A percentile compares a stretch with the other conserved stretches of the same genome.
phyloP scores from a whole-genome alignment of 1,140 invertebrate species.

The Streblospio benedicti region DNA sequence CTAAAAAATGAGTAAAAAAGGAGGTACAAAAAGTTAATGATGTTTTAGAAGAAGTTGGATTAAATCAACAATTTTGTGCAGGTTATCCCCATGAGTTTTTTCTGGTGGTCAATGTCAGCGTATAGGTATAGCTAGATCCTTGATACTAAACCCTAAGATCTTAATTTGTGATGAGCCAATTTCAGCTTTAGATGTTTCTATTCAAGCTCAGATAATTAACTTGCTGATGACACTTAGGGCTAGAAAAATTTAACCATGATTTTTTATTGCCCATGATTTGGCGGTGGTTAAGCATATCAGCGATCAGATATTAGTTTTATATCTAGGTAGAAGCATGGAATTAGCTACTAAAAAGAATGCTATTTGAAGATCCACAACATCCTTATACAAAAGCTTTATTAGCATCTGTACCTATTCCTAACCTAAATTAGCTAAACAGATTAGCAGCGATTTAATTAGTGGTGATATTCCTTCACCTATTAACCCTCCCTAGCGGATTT shows the following conservation, averaged over 20 bases:
- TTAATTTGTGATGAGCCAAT: slow-evolving; percentile 23
- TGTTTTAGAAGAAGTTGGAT: too few species aligned
- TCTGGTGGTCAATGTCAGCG: too few species aligned
- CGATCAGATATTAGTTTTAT: slow-evolving; percentile 15
- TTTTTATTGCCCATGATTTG: slow-evolving; percentile 22
- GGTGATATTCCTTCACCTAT: too few species aligned
- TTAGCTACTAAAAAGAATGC: neutral
- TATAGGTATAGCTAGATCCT: too few species aligned
- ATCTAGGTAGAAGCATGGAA: slow-evolving; percentile 16
- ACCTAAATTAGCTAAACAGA: too few species aligned
- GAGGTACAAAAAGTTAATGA: too few species aligned
- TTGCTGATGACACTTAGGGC: slow-evolving; percentile 11
- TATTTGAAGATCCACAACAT: slow-evolving; percentile 19
- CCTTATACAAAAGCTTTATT: slow-evolving; percentile 21
- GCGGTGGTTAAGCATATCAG: slow-evolving; percentile 9
- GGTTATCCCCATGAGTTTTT: too few species aligned
- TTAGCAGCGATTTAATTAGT: too few species aligned
- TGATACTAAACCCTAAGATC: too few species aligned
- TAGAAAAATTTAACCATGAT: slow-evolving; percentile 13
- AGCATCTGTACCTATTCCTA: slow-evolving; percentile 14
- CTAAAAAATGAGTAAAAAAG: slow-evolving; percentile 1
- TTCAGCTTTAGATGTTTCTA: slow-evolving; percentile 26
- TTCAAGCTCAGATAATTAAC: slow-evolving; percentile 23
- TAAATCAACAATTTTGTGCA: too few species aligned
- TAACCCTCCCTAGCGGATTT: too few species aligned